phyloP scores from a whole-genome alignment of 2,888 invertebrate genomes.

The Bembecia ichneumoniformis region DNA sequence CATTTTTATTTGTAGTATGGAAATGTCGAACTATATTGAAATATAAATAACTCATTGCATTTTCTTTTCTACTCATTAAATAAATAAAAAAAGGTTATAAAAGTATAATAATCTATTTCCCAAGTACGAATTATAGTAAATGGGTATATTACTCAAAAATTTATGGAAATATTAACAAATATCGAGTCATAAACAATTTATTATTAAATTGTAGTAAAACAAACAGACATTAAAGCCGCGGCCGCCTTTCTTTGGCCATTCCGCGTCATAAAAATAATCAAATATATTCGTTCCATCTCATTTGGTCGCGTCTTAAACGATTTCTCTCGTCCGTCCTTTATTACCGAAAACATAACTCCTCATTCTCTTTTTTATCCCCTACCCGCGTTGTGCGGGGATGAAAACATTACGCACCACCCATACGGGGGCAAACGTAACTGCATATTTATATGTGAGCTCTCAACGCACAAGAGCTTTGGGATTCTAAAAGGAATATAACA shows the following conservation, averaged over 20 bases:
- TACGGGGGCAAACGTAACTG: constrained; percentile 52
- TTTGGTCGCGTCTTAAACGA: constrained; percentile 71
- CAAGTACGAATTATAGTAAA: too few relatives aligned
- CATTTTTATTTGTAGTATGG: too few relatives aligned
- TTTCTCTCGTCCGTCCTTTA: constrained; percentile 72
- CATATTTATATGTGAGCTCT: constrained; percentile 61
- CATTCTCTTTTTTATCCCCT: constrained; percentile 73
- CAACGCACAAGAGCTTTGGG: too few relatives aligned
- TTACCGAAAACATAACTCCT: constrained; percentile 73
- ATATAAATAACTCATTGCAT: too few relatives aligned
- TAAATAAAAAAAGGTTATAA: too few relatives aligned
- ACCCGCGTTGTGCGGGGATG: constrained; percentile 42
- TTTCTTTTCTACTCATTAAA: too few relatives aligned
- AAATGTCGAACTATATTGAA: too few relatives aligned
- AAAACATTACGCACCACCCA: constrained; percentile 32
- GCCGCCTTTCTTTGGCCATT: constrained; percentile 55
- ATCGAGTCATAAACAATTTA: constrained; percentile 34
- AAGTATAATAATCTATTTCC: too few relatives aligned
- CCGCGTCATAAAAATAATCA: constrained; percentile 70
- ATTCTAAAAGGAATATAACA: too few relatives aligned
- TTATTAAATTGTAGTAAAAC: constrained; percentile 61
- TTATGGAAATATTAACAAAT: constrained; percentile 30
- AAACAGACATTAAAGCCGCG: constrained; percentile 59
- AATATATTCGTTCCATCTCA: constrained; percentile 73
- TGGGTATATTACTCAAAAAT: constrained; percentile 1